These are phyloP conservation scores for Sclerodermus sp. DNA, from an alignment of 2,888 invertebrate genomes.

Conservation along the genomic window DNA sequence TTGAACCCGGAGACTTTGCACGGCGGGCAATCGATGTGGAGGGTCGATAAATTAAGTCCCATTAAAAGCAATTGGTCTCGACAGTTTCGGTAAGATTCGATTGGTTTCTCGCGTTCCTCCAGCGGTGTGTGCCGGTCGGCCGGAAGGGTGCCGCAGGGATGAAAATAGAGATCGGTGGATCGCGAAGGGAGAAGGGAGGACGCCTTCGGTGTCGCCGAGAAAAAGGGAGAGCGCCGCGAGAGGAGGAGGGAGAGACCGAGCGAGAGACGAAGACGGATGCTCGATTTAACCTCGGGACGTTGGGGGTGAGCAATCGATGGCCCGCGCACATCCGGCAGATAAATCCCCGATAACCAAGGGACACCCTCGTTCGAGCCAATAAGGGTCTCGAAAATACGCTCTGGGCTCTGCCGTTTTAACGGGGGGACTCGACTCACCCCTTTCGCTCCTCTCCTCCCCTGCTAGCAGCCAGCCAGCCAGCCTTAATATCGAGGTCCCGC, in stretches of 20 bases:
- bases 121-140: constrained; percentile 5
- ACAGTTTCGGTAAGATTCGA: not conserved
- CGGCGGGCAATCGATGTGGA: too few species aligned
- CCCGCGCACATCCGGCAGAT: constrained; percentile 37
- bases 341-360: constrained; percentile 40
- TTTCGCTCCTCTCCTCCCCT: not conserved
- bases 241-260: not conserved
- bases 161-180: constrained; percentile 26
- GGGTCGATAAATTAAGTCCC: too few species aligned
- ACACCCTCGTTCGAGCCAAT: constrained; percentile 29
- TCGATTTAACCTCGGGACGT: constrained; percentile 13
- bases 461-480: too few species aligned
- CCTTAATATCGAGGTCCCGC: too few species aligned
- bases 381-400: constrained; percentile 28
- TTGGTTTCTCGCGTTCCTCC: constrained; percentile 1
- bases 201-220: not conserved
- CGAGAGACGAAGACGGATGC: not conserved
- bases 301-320: constrained; percentile 39
- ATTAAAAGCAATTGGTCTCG: too few species aligned
- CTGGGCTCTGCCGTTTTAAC: constrained; percentile 24
- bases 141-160: constrained; percentile 25
- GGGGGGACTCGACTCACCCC: not conserved
- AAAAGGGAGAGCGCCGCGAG: constrained; percentile 1
- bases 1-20: too few species aligned
- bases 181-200: constrained; percentile 12